phyloP scores from a whole-genome alignment of 2,888 invertebrate species.

The Bursaphelenchus okinawaensis region DNA sequence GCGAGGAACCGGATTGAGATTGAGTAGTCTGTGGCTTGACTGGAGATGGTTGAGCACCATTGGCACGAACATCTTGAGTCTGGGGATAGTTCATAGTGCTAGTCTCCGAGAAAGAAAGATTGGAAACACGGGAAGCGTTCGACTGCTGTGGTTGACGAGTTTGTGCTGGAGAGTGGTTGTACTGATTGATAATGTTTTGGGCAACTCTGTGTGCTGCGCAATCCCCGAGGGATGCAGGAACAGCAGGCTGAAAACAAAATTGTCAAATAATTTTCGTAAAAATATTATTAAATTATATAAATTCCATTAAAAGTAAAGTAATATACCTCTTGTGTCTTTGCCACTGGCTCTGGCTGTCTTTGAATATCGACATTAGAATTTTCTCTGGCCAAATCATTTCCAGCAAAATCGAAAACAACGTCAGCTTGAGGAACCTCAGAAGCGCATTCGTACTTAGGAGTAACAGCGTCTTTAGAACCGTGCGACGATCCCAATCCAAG shows the following conservation, averaged over 20 bases:
- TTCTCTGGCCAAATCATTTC: no score
- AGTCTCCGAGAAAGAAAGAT: not conserved
- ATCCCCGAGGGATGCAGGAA: not conserved
- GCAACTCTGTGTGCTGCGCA: not conserved
- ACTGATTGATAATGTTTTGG: not conserved
- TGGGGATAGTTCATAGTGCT: not conserved
- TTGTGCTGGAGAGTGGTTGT: not conserved
- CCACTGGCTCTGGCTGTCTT: not conserved
- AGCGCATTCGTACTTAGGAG: not conserved
- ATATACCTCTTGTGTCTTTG: no score
- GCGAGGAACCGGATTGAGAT: not conserved
- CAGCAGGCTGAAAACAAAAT: no score
- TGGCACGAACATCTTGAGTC: not conserved
- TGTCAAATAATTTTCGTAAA: no score
- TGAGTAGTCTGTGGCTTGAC: conserved; percentile 4
- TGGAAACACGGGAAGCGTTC: not conserved
- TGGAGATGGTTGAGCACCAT: conserved; percentile 7
- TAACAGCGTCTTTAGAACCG: no score
- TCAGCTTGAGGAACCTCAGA: not conserved
- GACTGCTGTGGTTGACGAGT: not conserved
- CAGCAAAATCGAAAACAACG: not conserved
- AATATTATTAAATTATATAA: no score
- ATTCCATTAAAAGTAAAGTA: no score
- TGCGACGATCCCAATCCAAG: conserved; percentile 35
- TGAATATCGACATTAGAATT: no score